Percentiles rank a stretch among this genome's conserved stretches.
These are phyloP conservation scores for Cabera pusaria DNA, from an alignment of 2,888 invertebrate species.

Conservation along the genomic window DNA sequence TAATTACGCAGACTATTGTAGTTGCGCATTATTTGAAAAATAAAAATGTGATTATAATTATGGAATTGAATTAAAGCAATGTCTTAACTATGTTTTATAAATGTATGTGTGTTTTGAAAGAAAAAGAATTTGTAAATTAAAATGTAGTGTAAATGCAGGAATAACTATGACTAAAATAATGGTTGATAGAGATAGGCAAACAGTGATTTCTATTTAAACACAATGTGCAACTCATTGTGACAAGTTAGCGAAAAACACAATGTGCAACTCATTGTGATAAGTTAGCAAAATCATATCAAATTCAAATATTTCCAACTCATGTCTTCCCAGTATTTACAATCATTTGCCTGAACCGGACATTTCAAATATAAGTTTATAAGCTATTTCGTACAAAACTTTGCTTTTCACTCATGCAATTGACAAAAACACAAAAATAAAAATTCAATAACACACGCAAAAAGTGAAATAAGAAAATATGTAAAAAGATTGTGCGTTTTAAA, in stretches of 20 bases:
- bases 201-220: too few relatives aligned
- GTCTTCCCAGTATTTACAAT: constrained; percentile 25
- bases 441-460: constrained; percentile 47
- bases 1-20: too few relatives aligned
- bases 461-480: constrained; percentile 28
- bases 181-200: too few relatives aligned
- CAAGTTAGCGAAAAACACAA: background rate
- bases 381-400: constrained; percentile 34
- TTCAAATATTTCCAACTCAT: constrained; percentile 16
- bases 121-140: too few relatives aligned
- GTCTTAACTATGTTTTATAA: too few relatives aligned
- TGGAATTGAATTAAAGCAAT: too few relatives aligned
- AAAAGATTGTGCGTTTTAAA: constrained; percentile 46
- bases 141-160: too few relatives aligned
- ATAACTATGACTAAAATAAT: too few relatives aligned
- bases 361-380: constrained; percentile 15
- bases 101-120: too few relatives aligned
- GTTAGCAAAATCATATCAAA: background rate
- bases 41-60: too few relatives aligned
- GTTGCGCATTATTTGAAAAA: too few relatives aligned
- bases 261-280: background rate
- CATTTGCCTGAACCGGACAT: constrained; percentile 23
- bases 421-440: constrained; percentile 45
- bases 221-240: background rate
- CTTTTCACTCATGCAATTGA: constrained; percentile 45